Evolutionary conservation across 1,140 invertebrate genomes (phyloP), one percentile per base, ranked within the genome.

Genomic region (Plectrocnemia conspersa): DNA sequence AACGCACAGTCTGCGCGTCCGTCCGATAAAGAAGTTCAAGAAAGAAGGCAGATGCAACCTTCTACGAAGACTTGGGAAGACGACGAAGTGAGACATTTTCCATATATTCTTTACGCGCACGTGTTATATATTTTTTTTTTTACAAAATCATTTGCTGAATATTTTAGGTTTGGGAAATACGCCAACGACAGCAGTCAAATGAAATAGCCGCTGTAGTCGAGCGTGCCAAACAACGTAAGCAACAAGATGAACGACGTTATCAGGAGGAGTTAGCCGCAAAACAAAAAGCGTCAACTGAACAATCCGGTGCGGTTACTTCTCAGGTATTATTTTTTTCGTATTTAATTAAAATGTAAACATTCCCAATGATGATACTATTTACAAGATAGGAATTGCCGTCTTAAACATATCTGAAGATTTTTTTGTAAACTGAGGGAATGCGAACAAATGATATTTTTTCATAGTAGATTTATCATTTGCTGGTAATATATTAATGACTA

Each of bases 211-310:
- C 80, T 29, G 84, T 81, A 1, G 82, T 88, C 2, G 86, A 88
- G 58, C 76, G 86, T 45, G 89, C 89, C 1, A 80, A 85, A 18
- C 82, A 85, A 58, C 77, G 85, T 10, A 85, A 88, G 61, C 85
- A 89, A 63, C 86, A 91, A 63, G 88, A 90, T 66, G 88, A 91
- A 65, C 84, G 88, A 61, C 79, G 84, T 41, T 86, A 79, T 62
- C 80, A 84, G 56, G 77, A 82, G 56, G 77, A 72, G 15, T 52
- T 58, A 41, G 36, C 33, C 16, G 35, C 47, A 15, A 50, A 50
- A 38, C 33, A 38, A 50, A 50, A 50, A 16, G 23, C 21, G 15
- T 18, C 24, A 13, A 15, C 21, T 10, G 32, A 35, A 50, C 33
- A 40, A 23, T 21, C 38, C 61, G 7, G 42, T 61, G 6, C 46